Evolutionary conservation across 2,797 vertebrate genomes (phyloP).

Genomic region (Acrocephalus scirpaceus): DNA sequence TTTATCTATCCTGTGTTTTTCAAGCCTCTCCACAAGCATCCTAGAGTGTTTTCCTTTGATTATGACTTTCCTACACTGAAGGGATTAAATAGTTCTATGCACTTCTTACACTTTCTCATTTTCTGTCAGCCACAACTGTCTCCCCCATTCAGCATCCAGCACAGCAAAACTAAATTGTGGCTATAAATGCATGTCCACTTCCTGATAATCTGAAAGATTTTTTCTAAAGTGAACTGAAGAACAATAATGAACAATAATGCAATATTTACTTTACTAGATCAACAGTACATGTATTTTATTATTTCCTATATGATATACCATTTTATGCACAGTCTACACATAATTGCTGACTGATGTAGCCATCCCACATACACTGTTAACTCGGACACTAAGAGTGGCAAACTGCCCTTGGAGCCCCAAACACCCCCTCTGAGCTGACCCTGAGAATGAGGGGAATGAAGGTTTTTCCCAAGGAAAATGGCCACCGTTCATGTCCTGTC

Average conservation of each 20-base stretch:
- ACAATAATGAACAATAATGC: background rate
- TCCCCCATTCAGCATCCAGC: background rate
- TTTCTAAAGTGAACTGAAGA: background rate
- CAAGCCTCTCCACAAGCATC: background rate
- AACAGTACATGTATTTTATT: background rate
- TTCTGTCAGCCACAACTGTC: background rate
- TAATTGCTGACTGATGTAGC: background rate
- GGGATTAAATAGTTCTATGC: background rate
- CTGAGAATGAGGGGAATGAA: background rate
- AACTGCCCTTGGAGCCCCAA: background rate
- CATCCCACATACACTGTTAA: background rate
- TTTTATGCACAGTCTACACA: background rate
- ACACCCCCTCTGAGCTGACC: background rate
- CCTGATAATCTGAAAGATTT: background rate
- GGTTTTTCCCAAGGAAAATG: background rate
- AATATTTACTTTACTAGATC: background rate
- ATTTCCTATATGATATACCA: background rate
- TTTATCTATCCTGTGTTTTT: background rate
- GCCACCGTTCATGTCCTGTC: accelerated
- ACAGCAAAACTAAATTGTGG: background rate
- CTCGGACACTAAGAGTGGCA: background rate
- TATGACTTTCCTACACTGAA: background rate
- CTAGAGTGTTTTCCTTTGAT: background rate
- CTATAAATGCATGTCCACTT: background rate
- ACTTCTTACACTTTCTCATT: background rate